Evolutionary conservation across 1,140 invertebrate genomes (phyloP).

Genomic region (Homarus americanus): DNA sequence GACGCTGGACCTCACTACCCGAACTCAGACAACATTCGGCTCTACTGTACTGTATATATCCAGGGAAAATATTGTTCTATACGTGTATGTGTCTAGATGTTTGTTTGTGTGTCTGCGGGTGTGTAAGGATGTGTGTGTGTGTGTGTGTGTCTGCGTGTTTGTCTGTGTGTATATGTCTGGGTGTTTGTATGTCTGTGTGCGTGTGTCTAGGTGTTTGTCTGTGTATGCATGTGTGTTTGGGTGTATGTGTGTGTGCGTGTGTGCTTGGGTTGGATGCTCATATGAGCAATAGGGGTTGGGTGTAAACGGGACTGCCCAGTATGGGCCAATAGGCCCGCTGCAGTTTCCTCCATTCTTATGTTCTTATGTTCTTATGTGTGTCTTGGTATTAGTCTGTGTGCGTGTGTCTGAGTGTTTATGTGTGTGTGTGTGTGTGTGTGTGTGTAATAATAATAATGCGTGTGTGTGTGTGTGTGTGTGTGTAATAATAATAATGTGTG

Average conservation of each 20-base stretch:
- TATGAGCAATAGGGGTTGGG: too few relatives aligned
- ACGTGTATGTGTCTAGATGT: background rate
- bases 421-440: background rate
- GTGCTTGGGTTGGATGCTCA: too few relatives aligned
- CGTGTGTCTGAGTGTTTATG: background rate
- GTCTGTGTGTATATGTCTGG: conserved; percentile 1
- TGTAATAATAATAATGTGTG: background rate
- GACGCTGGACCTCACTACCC: background rate
- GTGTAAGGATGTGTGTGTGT: background rate
- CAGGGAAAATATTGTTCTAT: background rate
- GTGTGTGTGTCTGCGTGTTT: conserved; percentile 1
- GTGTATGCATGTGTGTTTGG: background rate
- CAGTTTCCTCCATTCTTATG: too few relatives aligned
- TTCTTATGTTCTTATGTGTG: background rate
- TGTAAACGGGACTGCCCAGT: too few relatives aligned
- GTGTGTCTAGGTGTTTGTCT: background rate
- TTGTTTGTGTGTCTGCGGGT: background rate
- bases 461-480: background rate
- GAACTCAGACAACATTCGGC: background rate
- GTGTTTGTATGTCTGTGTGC: conserved; percentile 26
- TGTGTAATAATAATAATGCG: too few relatives aligned
- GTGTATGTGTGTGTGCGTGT: background rate
- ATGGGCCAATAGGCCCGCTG: too few relatives aligned
- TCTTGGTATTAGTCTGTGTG: conserved; percentile 6
- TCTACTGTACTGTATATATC: background rate